Evolutionary conservation across 2,888 invertebrate genomes (phyloP).

Genomic region (Cheilosia pagana): DNA sequence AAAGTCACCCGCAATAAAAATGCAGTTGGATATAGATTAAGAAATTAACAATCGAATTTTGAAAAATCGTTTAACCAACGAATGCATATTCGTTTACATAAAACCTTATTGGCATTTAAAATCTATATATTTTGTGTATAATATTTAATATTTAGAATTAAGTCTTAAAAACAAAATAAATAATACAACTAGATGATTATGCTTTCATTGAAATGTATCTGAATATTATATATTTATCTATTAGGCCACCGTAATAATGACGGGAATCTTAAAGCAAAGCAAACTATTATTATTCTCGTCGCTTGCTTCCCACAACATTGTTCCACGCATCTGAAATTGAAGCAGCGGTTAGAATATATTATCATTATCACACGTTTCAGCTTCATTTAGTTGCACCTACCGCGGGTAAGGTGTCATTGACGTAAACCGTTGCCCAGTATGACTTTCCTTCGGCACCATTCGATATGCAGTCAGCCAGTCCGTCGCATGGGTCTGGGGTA

Average conservation of each 20-base stretch:
- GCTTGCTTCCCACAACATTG: constrained; percentile 81
- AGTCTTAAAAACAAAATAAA: constrained; percentile 1
- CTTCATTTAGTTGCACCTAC: constrained; percentile 75
- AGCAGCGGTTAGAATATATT: background rate
- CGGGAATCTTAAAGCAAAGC: constrained; percentile 82
- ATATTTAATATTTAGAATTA: background rate
- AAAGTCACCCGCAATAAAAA: too few species aligned
- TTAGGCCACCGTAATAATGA: constrained; percentile 64
- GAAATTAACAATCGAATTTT: background rate
- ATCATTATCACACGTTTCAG: background rate
- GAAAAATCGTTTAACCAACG: background rate
- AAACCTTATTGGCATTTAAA: background rate
- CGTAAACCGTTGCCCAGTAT: constrained; percentile 80
- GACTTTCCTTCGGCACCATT: constrained; percentile 78
- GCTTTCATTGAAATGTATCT: constrained; percentile 15
- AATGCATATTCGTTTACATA: constrained; percentile 10
- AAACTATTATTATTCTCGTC: constrained; percentile 78
- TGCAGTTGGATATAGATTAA: too few species aligned
- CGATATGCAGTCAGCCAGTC: constrained; percentile 78
- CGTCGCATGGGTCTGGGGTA: constrained; percentile 81
- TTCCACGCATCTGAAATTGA: constrained; percentile 82
- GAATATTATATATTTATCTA: constrained; percentile 33
- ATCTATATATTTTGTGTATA: background rate
- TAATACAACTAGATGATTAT: constrained; percentile 21
- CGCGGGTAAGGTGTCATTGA: constrained; percentile 79